Conservation (phyloP, 2,888 invertebrate species). For the Dasysyrphus tricinctus region DNA sequence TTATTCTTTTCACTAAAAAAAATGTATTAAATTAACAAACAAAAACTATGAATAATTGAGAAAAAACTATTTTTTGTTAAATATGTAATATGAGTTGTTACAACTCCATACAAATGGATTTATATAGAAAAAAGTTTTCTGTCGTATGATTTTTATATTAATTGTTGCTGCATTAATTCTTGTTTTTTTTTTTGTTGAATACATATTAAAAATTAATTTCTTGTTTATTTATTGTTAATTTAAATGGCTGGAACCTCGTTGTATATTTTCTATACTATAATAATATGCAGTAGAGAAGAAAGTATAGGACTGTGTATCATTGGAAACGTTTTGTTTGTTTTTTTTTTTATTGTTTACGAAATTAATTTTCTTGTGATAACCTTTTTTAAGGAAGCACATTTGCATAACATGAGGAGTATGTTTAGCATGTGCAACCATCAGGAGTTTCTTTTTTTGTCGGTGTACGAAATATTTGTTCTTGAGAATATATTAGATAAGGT, state of each 20-base stretch:
- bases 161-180: conserved; percentile 65
- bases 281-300: conserved; percentile 51
- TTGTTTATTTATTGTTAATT: conserved; percentile 66
- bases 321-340: conserved; percentile 49
- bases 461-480: conserved; percentile 27
- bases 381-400: conserved; percentile 32
- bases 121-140: conserved; percentile 56
- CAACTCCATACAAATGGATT: conserved; percentile 53
- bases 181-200: conserved; percentile 43
- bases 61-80: conserved; percentile 57
- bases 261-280: conserved; percentile 23
- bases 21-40: conserved; percentile 43
- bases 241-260: conserved; percentile 60
- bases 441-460: conserved; percentile 19
- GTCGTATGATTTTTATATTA: conserved; percentile 63
- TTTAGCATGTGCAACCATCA: conserved; percentile 60
- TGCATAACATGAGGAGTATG: conserved; percentile 54
- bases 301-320: conserved; percentile 37
- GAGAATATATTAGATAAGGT: neutral
- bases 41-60: conserved; percentile 44
- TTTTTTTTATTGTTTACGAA: neutral
- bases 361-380: conserved; percentile 8
- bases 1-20: conserved; percentile 67
- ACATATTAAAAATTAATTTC: conserved; percentile 34
- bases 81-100: conserved; percentile 44